These are phyloP conservation scores for Onychomys arenicola DNA, from an alignment of 2,797 vertebrate genomes.

Conservation along the genomic window DNA sequence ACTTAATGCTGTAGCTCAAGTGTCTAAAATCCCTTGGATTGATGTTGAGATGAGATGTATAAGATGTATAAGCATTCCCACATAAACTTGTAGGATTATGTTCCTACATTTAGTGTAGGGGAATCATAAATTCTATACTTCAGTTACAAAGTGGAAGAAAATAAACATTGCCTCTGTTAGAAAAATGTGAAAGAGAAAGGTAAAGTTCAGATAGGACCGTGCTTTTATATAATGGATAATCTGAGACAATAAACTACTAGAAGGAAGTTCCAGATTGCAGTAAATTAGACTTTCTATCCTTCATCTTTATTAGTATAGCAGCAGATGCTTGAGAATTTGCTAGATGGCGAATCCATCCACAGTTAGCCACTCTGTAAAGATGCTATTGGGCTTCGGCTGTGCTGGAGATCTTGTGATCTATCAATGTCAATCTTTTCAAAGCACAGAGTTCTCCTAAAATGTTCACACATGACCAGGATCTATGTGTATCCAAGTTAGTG, in stretches of 20 bases:
- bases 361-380: slow-evolving; percentile 34
- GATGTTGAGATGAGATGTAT: not conserved
- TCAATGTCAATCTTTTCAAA: not conserved
- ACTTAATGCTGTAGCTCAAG: not conserved
- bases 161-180: not conserved
- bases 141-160: slow-evolving; percentile 12
- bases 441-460: not conserved
- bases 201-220: not conserved
- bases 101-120: slow-evolving; percentile 41
- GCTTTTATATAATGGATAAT: slow-evolving; percentile 1
- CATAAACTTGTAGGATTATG: not conserved
- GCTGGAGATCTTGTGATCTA: slow-evolving; percentile 5
- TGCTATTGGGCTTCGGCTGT: not conserved
- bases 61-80: not conserved
- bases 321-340: not conserved
- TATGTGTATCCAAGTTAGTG: not conserved
- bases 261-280: not conserved
- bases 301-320: not conserved
- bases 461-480: not conserved
- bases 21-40: not conserved
- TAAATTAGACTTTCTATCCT: not conserved
- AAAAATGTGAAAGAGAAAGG: slow-evolving; percentile 6
- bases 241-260: not conserved
- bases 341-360: slow-evolving; percentile 20
- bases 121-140: not conserved